Percentiles rank a stretch among this genome's conserved stretches.
Evolutionary conservation across 2,888 invertebrate genomes (phyloP).

Genomic region (Gasteruption jaculator): DNA sequence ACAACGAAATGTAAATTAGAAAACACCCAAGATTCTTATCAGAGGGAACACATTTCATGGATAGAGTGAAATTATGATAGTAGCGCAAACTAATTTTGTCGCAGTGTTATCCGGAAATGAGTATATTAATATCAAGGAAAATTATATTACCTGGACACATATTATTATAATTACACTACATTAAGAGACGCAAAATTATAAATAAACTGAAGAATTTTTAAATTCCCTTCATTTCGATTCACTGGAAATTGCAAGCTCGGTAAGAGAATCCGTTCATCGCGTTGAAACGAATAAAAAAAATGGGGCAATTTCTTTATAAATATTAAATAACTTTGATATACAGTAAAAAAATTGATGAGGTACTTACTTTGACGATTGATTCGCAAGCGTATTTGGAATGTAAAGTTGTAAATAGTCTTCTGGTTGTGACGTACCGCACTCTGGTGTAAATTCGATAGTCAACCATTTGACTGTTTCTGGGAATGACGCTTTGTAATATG

Average conservation of each 20-base stretch:
- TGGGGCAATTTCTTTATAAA: background rate
- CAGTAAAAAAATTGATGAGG: no score
- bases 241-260: background rate
- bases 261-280: background rate
- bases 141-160: no score
- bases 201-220: no score
- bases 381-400: conserved; percentile 54
- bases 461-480: conserved; percentile 87
- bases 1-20: no score
- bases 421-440: conserved; percentile 87
- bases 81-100: no score
- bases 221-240: background rate
- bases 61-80: no score
- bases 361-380: conserved; percentile 30
- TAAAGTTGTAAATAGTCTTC: conserved; percentile 83
- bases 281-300: background rate
- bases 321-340: background rate
- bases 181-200: no score
- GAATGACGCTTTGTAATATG: conserved; percentile 85
- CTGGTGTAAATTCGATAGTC: conserved; percentile 87
- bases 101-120: no score
- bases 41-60: no score
- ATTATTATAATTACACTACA: no score
- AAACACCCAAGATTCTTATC: no score
- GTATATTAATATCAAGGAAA: no score